phyloP scores from a whole-genome alignment of 2,888 invertebrate genomes.

The Koerneria pararmatus region DNA sequence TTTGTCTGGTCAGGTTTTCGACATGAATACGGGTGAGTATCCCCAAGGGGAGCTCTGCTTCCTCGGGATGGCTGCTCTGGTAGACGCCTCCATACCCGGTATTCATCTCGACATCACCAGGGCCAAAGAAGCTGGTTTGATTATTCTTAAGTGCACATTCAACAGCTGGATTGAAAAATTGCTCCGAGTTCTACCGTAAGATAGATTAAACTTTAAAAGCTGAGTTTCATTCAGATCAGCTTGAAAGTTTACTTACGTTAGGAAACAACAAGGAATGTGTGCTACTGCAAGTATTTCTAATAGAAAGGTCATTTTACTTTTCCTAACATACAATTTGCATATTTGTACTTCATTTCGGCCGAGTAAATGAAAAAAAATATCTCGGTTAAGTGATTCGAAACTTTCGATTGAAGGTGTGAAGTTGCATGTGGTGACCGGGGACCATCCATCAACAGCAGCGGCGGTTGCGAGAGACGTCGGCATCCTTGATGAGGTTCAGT shows the following conservation, averaged over 20 bases:
- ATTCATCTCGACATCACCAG: slow-evolving; percentile 19
- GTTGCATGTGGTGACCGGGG: slow-evolving; percentile 29
- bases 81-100: slow-evolving; percentile 16
- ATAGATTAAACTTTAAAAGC: background rate
- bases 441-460: slow-evolving; percentile 29
- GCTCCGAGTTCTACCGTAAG: no score
- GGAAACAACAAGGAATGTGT: no score
- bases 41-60: slow-evolving; percentile 26
- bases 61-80: slow-evolving; percentile 21
- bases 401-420: slow-evolving; percentile 22
- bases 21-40: slow-evolving; percentile 15
- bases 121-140: slow-evolving; percentile 23
- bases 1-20: background rate
- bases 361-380: background rate
- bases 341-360: no score
- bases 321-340: no score
- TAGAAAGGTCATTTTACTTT: no score
- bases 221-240: no score
- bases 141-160: background rate
- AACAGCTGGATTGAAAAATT: no score
- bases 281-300: no score
- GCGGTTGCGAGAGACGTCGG: slow-evolving; percentile 26
- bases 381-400: background rate
- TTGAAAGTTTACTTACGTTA: no score
- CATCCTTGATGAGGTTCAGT: slow-evolving; percentile 24